phyloP scores from a whole-genome alignment of 2,888 invertebrate genomes.

The Caenorhabditis sinica region DNA sequence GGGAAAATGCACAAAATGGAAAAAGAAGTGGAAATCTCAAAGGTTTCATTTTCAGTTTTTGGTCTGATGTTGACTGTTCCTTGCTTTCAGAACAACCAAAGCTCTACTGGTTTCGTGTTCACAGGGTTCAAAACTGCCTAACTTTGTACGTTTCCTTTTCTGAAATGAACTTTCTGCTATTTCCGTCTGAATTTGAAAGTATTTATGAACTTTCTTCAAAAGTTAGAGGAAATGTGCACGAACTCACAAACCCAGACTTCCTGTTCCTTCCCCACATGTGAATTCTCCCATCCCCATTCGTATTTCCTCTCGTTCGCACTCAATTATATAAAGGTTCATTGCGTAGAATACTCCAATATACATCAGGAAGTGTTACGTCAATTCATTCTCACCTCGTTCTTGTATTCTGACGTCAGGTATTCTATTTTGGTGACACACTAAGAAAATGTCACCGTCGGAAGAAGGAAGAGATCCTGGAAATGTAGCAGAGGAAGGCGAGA shows the following conservation, averaged over 20 bases:
- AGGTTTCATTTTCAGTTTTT: not conserved
- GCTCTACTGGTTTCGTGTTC: conserved; percentile 39
- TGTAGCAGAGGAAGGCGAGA: conserved; percentile 21
- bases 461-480: not conserved
- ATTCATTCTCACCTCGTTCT: conserved; percentile 1
- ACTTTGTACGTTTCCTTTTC: not conserved
- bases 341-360: not conserved
- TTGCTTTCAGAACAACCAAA: conserved; percentile 6
- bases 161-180: not conserved
- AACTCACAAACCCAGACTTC: conserved; percentile 23
- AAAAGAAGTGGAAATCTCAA: conserved; percentile 36
- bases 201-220: conserved; percentile 3
- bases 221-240: not conserved
- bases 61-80: not conserved
- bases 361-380: conserved; percentile 22
- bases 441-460: conserved; percentile 30
- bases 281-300: not conserved
- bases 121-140: conserved; percentile 13
- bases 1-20: conserved; percentile 29
- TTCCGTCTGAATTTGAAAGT: not conserved
- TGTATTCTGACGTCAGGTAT: not conserved
- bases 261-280: conserved; percentile 24
- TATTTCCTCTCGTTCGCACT: conserved; percentile 41
- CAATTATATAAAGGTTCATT: conserved; percentile 22
- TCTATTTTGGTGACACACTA: not conserved